phyloP scores from a whole-genome alignment of 1,140 invertebrate species.

The Ectropis grisescens region DNA sequence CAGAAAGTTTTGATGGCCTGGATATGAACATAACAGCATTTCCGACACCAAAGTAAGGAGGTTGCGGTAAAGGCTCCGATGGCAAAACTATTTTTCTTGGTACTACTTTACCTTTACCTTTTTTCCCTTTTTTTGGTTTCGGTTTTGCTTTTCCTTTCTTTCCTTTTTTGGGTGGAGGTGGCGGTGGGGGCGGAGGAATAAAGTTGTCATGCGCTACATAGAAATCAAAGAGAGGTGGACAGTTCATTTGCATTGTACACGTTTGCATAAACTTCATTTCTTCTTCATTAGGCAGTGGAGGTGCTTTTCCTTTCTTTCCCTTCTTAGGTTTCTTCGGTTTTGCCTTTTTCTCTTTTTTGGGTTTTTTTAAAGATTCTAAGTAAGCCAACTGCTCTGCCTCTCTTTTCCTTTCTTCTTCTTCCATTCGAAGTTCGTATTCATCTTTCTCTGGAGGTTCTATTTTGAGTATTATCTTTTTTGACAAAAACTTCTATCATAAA shows the following conservation, averaged over 20 bases:
- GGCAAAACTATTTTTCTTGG: conserved; percentile 38
- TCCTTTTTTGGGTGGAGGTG: conserved; percentile 32
- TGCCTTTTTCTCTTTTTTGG: conserved; percentile 19
- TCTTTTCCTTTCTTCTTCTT: conserved; percentile 38
- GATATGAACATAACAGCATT: conserved; percentile 53
- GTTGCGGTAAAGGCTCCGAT: conserved; percentile 54
- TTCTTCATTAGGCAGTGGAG: conserved; percentile 53
- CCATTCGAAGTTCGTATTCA: conserved; percentile 46
- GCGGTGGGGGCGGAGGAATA: conserved; percentile 45
- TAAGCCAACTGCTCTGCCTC: conserved; percentile 49
- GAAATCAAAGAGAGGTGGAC: conserved; percentile 56
- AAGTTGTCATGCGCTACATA: conserved; percentile 59
- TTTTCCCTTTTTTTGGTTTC: conserved; percentile 41
- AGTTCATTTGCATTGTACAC: conserved; percentile 56
- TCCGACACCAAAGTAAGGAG: conserved; percentile 54
- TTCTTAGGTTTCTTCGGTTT: conserved; percentile 13
- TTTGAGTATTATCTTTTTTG: conserved; percentile 52
- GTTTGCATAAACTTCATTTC: conserved; percentile 62
- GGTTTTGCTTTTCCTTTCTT: conserved; percentile 32
- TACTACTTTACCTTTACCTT: conserved; percentile 26
- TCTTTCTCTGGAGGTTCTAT: conserved; percentile 56
- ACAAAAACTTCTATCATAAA: conserved; percentile 63
- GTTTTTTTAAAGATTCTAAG: conserved; percentile 36
- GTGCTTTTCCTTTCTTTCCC: conserved; percentile 48
- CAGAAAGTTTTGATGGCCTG: conserved; percentile 49